Evolutionary conservation across 1,140 invertebrate species (phyloP).

Genomic region (Rhagoletis pomonella): DNA sequence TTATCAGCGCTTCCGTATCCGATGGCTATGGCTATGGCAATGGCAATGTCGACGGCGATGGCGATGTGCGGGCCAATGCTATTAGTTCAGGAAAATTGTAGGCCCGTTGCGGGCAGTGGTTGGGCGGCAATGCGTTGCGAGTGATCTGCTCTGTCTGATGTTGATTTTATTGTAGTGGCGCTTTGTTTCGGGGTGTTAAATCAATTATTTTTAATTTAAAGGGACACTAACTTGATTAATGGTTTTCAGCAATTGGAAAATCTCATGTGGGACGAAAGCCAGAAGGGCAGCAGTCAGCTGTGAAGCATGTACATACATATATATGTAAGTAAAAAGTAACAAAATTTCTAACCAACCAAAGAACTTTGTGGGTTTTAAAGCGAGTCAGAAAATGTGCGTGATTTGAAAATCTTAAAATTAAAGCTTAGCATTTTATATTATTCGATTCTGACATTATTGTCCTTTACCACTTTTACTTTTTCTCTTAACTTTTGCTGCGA

Average conservation of each 20-base stretch:
- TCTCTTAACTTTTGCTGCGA: background rate
- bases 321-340: background rate
- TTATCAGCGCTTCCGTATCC: constrained; percentile 55
- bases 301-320: background rate
- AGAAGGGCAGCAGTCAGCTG: background rate
- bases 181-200: constrained; percentile 54
- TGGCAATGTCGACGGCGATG: background rate
- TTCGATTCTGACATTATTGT: no score
- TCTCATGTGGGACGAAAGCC: constrained; percentile 10
- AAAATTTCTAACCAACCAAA: background rate
- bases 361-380: background rate
- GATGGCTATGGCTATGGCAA: background rate
- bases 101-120: background rate
- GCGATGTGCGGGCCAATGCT: background rate
- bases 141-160: background rate
- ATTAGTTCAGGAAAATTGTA: constrained; percentile 24
- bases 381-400: background rate
- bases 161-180: constrained; percentile 9
- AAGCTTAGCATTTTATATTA: no score
- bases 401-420: no score
- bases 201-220: constrained; percentile 60
- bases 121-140: background rate
- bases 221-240: constrained; percentile 58
- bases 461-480: background rate
- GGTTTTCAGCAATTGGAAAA: constrained; percentile 53